Percentiles rank a stretch among this genome's conserved stretches.
Evolutionary conservation across 2,113 vertebrate genomes (phyloP).

Genomic region (human): GRCh38 chr3:47701001-47701500

Average conservation of each 20-base stretch:
- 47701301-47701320: conserved; percentile 96
- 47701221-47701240: not conserved
- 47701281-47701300: conserved; percentile 95
- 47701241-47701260: too few relatives aligned
- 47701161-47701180: not conserved
- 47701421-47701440: not conserved
- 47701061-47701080: not conserved
- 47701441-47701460: not conserved
- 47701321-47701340: conserved; percentile 98
- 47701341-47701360: conserved; percentile 96
- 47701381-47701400: conserved; percentile 92
- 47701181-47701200: not conserved
- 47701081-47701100: not conserved
- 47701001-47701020: not conserved
- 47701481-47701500: not conserved
- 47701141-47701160: not conserved
- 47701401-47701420: conserved; percentile 83
- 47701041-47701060: not conserved
- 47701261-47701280: conserved; percentile 82
- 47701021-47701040: not conserved
- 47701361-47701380: conserved; percentile 95
- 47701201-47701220: not conserved
- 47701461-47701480: not conserved
- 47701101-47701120: not conserved
- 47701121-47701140: not conserved